Conservation (phyloP, 1,140 invertebrate genomes). For the Leptinotarsa undecemlineata region DNA sequence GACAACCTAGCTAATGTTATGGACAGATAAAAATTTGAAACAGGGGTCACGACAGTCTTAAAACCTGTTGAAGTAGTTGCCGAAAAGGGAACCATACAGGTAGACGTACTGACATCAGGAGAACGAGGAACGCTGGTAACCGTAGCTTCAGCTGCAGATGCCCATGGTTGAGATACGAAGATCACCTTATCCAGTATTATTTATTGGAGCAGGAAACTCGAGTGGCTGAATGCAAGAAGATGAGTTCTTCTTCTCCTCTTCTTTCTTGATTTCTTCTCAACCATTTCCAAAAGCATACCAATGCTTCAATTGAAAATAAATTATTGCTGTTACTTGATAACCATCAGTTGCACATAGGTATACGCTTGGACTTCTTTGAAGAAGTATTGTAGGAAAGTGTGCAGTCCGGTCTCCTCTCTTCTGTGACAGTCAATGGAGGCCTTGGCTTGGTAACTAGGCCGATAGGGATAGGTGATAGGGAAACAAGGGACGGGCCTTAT, state of each 20-base stretch:
- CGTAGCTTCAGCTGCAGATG: constrained; percentile 50
- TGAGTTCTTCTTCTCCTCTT: too few relatives aligned
- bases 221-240: constrained; percentile 54
- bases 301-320: constrained; percentile 33
- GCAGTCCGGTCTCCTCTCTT: too few relatives aligned
- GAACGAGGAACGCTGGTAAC: constrained; percentile 58
- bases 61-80: constrained; percentile 50
- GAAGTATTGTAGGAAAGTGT: too few relatives aligned
- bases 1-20: not conserved
- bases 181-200: constrained; percentile 50
- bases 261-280: too few relatives aligned
- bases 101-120: constrained; percentile 54
- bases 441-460: too few relatives aligned
- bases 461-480: too few relatives aligned
- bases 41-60: constrained; percentile 54
- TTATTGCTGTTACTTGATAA: constrained; percentile 7
- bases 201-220: constrained; percentile 45
- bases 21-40: constrained; percentile 40
- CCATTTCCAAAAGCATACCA: constrained; percentile 51
- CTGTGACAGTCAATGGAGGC: too few relatives aligned
- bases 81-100: constrained; percentile 55
- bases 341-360: constrained; percentile 31
- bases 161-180: constrained; percentile 49
- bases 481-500: too few relatives aligned
- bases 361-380: constrained; percentile 35